A percentile compares a stretch with the other conserved stretches of the same genome.
These are phyloP conservation scores for Nematolebias whitei DNA, from an alignment of 2,113 vertebrate species.

Conservation along the genomic window DNA sequence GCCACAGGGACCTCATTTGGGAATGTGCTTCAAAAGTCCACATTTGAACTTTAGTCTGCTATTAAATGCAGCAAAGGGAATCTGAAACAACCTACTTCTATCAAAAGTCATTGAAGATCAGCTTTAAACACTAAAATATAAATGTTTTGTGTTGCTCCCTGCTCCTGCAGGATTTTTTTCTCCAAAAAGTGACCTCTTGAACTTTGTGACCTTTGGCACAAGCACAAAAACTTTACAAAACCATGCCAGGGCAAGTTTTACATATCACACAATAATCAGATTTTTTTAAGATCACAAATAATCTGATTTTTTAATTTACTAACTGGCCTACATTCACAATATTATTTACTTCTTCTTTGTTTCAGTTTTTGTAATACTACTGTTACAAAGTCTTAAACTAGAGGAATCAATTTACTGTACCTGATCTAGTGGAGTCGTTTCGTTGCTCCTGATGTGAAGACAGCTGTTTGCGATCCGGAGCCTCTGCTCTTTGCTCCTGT, in stretches of 20 bases:
- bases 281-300: neutral
- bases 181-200: slow-evolving; percentile 45
- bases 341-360: neutral
- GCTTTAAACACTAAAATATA: slow-evolving; percentile 13
- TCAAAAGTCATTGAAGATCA: slow-evolving; percentile 31
- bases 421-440: slow-evolving; percentile 22
- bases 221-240: no score
- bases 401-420: slow-evolving; percentile 1
- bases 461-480: neutral
- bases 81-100: slow-evolving; percentile 29
- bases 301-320: no score
- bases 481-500: slow-evolving; percentile 5
- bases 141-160: slow-evolving; percentile 25
- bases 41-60: slow-evolving; percentile 56
- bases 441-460: neutral
- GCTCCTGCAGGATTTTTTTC: slow-evolving; percentile 41
- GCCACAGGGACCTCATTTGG: slow-evolving; percentile 55
- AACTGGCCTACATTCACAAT: no score
- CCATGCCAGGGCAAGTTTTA: slow-evolving; percentile 22
- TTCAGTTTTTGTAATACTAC: slow-evolving; percentile 25
- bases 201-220: slow-evolving; percentile 28
- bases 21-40: slow-evolving; percentile 51
- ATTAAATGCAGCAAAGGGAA: slow-evolving; percentile 28
- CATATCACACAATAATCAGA: slow-evolving; percentile 16
- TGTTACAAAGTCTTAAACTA: slow-evolving; percentile 18